Conservation (phyloP, 2,113 vertebrate species). For the Corythaeola cristata region DNA sequence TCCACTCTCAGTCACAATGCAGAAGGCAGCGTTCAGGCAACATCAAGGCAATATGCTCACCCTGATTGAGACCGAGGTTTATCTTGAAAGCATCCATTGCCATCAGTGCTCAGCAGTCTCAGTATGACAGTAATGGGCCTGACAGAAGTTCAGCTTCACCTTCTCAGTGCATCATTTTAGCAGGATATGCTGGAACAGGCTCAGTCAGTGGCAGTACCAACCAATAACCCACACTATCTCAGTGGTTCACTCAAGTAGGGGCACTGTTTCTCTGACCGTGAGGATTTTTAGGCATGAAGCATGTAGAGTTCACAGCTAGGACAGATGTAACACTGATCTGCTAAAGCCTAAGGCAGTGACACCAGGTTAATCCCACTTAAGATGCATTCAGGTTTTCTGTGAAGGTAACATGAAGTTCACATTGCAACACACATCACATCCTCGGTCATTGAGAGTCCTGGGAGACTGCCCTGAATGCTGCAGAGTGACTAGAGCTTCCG, state of each 20-base stretch:
- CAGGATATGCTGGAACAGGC: not conserved
- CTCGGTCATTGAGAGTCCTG: not conserved
- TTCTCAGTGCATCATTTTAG: not conserved
- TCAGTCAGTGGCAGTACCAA: not conserved
- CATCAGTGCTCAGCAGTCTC: not conserved
- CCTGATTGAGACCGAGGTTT: not conserved
- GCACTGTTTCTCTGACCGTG: not conserved
- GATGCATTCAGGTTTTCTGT: not conserved
- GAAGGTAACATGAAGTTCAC: constrained; percentile 1
- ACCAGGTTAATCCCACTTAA: not conserved
- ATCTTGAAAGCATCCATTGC: not conserved
- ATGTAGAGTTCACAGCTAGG: not conserved
- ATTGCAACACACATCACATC: not conserved
- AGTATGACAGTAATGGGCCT: not conserved
- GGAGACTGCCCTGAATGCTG: not conserved
- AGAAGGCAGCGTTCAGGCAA: not conserved
- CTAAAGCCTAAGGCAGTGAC: not conserved
- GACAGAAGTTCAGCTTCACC: not conserved
- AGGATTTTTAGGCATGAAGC: not conserved
- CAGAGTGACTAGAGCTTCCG: not conserved
- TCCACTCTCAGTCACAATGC: not conserved
- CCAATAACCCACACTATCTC: not conserved
- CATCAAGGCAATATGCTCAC: not conserved
- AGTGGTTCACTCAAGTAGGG: not conserved
- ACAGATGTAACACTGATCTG: not conserved